A percentile compares a stretch with the other conserved stretches of the same genome.
Conservation (phyloP, 1,140 invertebrate genomes). For the Halesus radiatus region DNA sequence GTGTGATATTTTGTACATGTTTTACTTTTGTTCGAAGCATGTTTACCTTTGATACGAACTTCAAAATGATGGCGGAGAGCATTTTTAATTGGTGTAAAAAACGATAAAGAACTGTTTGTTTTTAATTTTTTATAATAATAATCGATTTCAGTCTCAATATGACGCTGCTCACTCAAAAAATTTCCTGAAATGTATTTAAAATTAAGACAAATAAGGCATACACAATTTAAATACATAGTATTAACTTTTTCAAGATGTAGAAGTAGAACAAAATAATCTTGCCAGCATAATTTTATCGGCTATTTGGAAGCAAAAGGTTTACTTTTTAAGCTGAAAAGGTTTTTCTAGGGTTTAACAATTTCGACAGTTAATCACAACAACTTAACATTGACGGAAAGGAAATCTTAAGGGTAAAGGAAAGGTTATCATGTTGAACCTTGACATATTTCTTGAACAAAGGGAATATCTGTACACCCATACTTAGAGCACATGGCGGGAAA, state of each 20-base stretch:
- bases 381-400: neutral
- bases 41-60: neutral
- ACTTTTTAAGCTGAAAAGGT: neutral
- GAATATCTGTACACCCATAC: slow-evolving; percentile 7
- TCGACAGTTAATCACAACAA: neutral
- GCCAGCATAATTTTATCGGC: neutral
- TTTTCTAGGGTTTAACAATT: neutral
- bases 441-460: neutral
- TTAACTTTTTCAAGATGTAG: too few relatives aligned
- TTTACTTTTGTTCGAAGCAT: neutral
- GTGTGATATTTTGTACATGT: neutral
- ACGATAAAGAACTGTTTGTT: neutral
- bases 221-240: too few relatives aligned
- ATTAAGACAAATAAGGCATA: too few relatives aligned
- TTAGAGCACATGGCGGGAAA: slow-evolving; percentile 3
- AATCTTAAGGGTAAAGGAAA: neutral
- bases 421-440: neutral
- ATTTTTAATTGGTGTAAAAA: neutral
- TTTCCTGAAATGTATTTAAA: too few relatives aligned
- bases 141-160: too few relatives aligned
- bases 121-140: too few relatives aligned
- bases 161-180: too few relatives aligned
- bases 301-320: neutral
- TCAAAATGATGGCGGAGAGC: neutral
- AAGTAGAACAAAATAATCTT: too few relatives aligned